phyloP scores from a whole-genome alignment of 2,888 invertebrate species.

The Euclidia mi region DNA sequence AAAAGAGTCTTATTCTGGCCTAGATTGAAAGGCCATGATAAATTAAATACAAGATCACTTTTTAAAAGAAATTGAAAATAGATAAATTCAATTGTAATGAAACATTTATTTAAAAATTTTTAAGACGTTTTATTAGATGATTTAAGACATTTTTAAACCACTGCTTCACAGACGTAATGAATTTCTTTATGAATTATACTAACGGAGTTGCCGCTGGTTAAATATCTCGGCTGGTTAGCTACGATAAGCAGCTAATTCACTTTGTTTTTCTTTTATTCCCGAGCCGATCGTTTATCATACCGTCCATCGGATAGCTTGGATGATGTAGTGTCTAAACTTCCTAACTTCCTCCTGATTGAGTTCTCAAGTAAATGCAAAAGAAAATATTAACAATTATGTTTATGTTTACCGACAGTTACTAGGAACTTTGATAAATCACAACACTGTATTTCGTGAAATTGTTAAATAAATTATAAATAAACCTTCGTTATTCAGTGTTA shows the following conservation, averaged over 20 bases:
- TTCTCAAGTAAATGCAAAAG: slow-evolving; percentile 19
- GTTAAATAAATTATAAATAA: too few species aligned
- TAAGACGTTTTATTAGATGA: background rate
- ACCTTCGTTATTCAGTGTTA: too few species aligned
- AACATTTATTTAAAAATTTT: background rate
- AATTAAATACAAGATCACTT: background rate
- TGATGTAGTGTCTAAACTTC: slow-evolving; percentile 43
- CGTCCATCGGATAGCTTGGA: slow-evolving; percentile 22
- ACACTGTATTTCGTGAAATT: too few species aligned
- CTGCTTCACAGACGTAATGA: slow-evolving; percentile 1
- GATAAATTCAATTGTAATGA: too few species aligned
- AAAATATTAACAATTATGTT: slow-evolving; percentile 13
- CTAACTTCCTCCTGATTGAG: slow-evolving; percentile 36
- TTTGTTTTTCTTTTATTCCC: slow-evolving; percentile 52
- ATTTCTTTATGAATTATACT: slow-evolving; percentile 14
- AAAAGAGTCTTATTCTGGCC: slow-evolving; percentile 12
- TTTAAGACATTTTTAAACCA: slow-evolving; percentile 7
- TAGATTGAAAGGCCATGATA: slow-evolving; percentile 9
- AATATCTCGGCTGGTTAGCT: slow-evolving; percentile 35
- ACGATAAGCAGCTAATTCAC: slow-evolving; percentile 37
- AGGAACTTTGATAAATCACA: too few species aligned
- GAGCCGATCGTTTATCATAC: slow-evolving; percentile 28
- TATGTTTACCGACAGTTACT: too few species aligned
- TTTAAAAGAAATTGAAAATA: background rate
- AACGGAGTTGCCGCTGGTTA: slow-evolving; percentile 26